These are phyloP conservation scores for Stomatorhinus ivindoensis DNA, from an alignment of 2,113 vertebrate genomes.

Conservation along the genomic window DNA sequence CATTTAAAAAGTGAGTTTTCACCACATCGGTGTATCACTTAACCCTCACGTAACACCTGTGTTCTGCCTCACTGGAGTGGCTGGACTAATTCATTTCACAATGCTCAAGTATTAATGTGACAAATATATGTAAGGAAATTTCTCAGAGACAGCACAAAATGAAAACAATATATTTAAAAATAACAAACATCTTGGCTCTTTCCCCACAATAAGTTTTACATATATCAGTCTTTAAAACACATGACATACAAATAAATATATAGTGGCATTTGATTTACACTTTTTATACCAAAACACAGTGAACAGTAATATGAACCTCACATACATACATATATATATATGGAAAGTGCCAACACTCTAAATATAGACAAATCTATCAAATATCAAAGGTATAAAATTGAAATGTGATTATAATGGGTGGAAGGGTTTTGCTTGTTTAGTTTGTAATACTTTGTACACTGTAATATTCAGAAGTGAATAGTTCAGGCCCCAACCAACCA, in stretches of 20 bases:
- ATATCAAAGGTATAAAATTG: slow-evolving; percentile 20
- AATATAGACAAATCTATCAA: slow-evolving; percentile 37
- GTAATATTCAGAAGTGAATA: background rate
- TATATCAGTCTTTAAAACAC: background rate
- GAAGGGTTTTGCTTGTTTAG: background rate
- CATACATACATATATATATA: slow-evolving; percentile 3
- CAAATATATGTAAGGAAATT: background rate
- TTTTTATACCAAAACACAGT: slow-evolving; percentile 10
- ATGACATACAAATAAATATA: slow-evolving; percentile 17
- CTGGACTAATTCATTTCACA: background rate
- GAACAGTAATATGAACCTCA: slow-evolving; percentile 12
- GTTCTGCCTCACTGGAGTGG: background rate
- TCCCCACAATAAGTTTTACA: background rate
- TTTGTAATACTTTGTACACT: background rate
- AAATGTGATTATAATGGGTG: background rate
- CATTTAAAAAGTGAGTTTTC: background rate
- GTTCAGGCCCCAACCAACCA: background rate
- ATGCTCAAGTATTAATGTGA: background rate
- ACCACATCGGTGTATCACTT: background rate
- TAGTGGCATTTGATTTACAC: background rate
- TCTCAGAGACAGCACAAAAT: background rate
- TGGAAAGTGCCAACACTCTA: slow-evolving; percentile 35
- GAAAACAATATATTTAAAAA: background rate
- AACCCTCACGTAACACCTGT: background rate
- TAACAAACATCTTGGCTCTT: background rate